Evolutionary conservation across 2,888 invertebrate genomes (phyloP).

Genomic region (Camponotus fellah): DNA sequence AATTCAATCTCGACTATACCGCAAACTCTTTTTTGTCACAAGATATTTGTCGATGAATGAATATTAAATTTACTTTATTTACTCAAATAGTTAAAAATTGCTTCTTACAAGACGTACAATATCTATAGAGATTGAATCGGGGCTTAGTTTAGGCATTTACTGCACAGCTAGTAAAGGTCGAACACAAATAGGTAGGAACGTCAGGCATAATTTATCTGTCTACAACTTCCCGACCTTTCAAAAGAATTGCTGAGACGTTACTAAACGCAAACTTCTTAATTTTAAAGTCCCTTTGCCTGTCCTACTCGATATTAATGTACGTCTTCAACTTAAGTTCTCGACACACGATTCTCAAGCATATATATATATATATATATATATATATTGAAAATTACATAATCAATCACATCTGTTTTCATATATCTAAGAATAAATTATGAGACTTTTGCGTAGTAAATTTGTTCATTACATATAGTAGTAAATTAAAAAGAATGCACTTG

Average conservation of each 20-base stretch:
- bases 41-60: not conserved
- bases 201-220: conserved; percentile 69
- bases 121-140: conserved; percentile 50
- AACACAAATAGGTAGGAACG: conserved; percentile 68
- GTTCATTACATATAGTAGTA: not conserved
- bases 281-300: conserved; percentile 33
- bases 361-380: not conserved
- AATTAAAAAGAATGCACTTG: not conserved
- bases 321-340: not conserved
- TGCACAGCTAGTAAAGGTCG: conserved; percentile 63
- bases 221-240: conserved; percentile 70
- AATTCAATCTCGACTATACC: not conserved
- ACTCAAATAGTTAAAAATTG: not conserved
- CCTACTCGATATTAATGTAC: conserved; percentile 23
- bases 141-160: conserved; percentile 65
- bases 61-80: not conserved
- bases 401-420: not conserved
- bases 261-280: conserved; percentile 72
- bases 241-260: conserved; percentile 69
- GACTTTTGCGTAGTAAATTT: conserved; percentile 8
- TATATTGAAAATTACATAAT: not conserved
- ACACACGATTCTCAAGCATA: not conserved
- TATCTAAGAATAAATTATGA: not conserved
- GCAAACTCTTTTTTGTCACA: not conserved
- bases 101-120: not conserved